Evolutionary conservation across 2,113 vertebrate genomes (phyloP), one percentile per base, ranked within the genome.

Genomic region (Euleptes europaea): DNA sequence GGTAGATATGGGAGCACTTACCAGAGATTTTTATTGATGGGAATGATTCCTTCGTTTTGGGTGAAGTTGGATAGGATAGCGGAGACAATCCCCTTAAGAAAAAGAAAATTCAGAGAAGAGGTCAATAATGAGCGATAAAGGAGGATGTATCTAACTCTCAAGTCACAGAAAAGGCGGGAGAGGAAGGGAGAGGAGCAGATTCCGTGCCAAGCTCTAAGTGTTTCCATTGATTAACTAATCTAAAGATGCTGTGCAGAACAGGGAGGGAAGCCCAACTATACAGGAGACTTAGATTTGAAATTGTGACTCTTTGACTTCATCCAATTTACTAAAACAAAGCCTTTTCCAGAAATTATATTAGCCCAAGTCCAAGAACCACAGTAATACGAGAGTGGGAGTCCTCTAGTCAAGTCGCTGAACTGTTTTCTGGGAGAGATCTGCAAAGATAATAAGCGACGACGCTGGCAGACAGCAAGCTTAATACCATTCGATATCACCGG

Each of bases 1-100:
- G 91, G 94, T 94, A 92, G 93, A 95, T 96, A 95, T 95, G 90
- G 93, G 96, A 96, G 93, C 96, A 97, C 94, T 97, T 96, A 95
- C 93, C 95, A 96, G 93, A 97, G 95, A 92, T 94, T 95, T 95
- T 95, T 97, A 96, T 96, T 96, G 94, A 95, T 90, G 92, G 95
- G 94, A 95, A 97, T 93, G 93, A 97, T 97, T 95, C 94, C 94
- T 95, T 94, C 91, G 83, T 95, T 97, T 95, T 72, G 57, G 19
- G 91, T 94, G 90, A 95, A 95, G 85, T 97, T 93, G 93, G 93
- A 91, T 92, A 96, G 95, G 92, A 93, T 91, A 94, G 95, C 95
- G 85, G 94, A 94, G 78, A 95, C 93, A 95, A 92, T 94, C 93
- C 96, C 96, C 95, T 97, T 74, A 88, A 88, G 91, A 84, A 94